These are phyloP conservation scores for Nudaria mundana DNA, from an alignment of 2,888 invertebrate species.

Conservation along the genomic window DNA sequence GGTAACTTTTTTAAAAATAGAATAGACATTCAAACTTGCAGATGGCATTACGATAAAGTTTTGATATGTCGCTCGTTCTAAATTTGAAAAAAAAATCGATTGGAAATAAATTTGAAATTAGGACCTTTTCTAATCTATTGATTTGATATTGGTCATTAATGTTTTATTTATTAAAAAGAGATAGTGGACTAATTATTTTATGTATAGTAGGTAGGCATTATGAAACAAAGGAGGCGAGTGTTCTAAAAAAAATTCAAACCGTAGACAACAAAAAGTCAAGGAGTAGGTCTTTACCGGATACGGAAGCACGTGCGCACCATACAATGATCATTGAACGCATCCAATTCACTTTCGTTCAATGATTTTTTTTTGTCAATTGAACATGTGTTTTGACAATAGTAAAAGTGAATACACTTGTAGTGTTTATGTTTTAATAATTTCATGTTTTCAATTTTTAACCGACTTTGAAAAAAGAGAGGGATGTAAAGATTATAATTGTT, in stretches of 20 bases:
- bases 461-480: too few relatives aligned
- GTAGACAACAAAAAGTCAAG: conserved; percentile 21
- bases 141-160: background rate
- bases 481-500: too few relatives aligned
- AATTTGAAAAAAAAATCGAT: conserved; percentile 25
- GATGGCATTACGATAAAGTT: conserved; percentile 31
- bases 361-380: conserved; percentile 10
- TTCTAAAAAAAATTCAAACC: background rate
- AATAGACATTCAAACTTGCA: too few relatives aligned
- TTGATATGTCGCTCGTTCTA: conserved; percentile 24
- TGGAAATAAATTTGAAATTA: conserved; percentile 16
- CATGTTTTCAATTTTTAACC: too few relatives aligned
- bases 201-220: too few relatives aligned
- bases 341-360: conserved; percentile 30
- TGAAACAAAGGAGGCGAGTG: background rate
- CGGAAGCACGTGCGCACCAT: conserved; percentile 37
- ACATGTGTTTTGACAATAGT: conserved; percentile 21
- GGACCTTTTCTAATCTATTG: conserved; percentile 11
- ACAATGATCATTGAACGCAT: conserved; percentile 29
- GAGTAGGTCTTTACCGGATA: conserved; percentile 28
- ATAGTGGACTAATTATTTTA: too few relatives aligned
- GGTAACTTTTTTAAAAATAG: too few relatives aligned
- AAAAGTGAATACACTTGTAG: conserved; percentile 14
- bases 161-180: too few relatives aligned
- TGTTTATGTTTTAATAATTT: background rate